These are phyloP conservation scores for Octopus sinensis DNA, from an alignment of 1,140 invertebrate species.

Conservation along the genomic window DNA sequence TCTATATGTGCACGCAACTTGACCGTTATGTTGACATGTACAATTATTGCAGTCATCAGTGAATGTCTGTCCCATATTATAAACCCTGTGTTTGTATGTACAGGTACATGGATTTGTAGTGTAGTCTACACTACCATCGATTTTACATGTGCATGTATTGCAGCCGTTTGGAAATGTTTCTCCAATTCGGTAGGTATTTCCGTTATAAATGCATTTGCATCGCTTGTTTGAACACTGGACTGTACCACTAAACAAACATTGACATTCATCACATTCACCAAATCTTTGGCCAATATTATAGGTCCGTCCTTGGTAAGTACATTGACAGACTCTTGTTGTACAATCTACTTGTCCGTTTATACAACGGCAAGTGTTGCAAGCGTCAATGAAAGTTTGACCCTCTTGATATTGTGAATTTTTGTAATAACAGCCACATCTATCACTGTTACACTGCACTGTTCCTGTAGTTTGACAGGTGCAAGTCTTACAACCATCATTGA, in stretches of 20 bases:
- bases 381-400: not conserved
- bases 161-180: not conserved
- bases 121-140: not conserved
- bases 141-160: not conserved
- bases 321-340: not conserved
- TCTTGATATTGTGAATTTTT: not conserved
- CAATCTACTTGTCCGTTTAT: not conserved
- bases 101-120: not conserved
- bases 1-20: not conserved
- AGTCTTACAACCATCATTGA: not conserved
- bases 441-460: not conserved
- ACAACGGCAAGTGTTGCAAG: not conserved
- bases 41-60: not conserved
- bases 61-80: not conserved
- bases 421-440: not conserved
- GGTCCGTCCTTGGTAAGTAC: not conserved
- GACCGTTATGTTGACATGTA: not conserved
- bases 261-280: not conserved
- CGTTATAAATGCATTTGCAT: not conserved
- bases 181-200: not conserved
- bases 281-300: not conserved
- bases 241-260: not conserved
- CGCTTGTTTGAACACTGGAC: not conserved
- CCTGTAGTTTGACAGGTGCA: not conserved
- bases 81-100: not conserved